Evolutionary conservation across 2,888 invertebrate species (phyloP).

Genomic region (Argyra leucocephala): DNA sequence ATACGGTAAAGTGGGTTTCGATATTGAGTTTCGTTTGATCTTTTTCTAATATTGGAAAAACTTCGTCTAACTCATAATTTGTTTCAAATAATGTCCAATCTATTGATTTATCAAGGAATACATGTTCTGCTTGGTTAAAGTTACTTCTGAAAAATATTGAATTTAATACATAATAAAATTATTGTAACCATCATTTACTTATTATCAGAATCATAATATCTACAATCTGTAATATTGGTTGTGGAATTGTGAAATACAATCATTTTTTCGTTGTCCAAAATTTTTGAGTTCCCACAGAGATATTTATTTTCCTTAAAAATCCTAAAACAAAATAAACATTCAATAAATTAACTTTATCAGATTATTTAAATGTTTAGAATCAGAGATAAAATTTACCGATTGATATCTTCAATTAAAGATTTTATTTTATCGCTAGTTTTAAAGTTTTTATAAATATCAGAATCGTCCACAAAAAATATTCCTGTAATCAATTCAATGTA

Average conservation of each 20-base stretch:
- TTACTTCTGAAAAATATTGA: conserved; percentile 39
- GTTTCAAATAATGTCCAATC: conserved; percentile 72
- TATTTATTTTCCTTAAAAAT: neutral
- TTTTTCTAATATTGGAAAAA: conserved; percentile 58
- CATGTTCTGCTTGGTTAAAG: conserved; percentile 64
- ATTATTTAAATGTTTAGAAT: too few species aligned
- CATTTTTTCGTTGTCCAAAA: conserved; percentile 30
- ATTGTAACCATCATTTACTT: neutral
- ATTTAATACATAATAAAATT: conserved; percentile 10
- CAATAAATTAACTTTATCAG: too few species aligned
- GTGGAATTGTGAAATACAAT: conserved; percentile 33
- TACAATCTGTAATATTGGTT: conserved; percentile 30
- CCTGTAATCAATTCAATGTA: conserved; percentile 37
- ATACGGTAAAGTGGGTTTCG: conserved; percentile 37
- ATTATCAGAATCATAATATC: conserved; percentile 27
- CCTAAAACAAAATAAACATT: neutral
- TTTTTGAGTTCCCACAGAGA: neutral
- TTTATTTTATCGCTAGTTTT: conserved; percentile 16
- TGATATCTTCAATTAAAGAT: conserved; percentile 20
- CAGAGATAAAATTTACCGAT: conserved; percentile 15
- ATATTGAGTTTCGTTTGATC: conserved; percentile 34
- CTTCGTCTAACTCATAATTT: conserved; percentile 63
- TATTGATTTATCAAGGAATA: conserved; percentile 57
- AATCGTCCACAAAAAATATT: conserved; percentile 59
- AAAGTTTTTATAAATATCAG: neutral